These are phyloP conservation scores for Monopterus albus DNA, from an alignment of 2,113 vertebrate genomes.

Conservation along the genomic window DNA sequence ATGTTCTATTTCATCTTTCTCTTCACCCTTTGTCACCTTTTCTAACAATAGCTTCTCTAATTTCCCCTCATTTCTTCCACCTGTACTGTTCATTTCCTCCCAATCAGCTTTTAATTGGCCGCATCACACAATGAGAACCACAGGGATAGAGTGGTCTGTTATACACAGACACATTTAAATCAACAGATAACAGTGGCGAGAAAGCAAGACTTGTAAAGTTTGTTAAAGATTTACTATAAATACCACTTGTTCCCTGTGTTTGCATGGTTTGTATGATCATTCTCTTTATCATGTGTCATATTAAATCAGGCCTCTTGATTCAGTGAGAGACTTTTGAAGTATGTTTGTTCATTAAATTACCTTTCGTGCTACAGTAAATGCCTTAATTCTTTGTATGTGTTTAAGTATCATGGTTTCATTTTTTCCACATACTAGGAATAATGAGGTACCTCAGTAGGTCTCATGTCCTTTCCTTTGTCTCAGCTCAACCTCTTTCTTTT, in stretches of 20 bases:
- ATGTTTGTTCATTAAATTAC: not conserved
- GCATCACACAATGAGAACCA: constrained; percentile 12
- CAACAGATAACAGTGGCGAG: constrained; percentile 2
- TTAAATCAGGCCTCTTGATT: constrained; percentile 3
- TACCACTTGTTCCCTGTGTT: not conserved
- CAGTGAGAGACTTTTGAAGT: not conserved
- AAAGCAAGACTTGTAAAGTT: constrained; percentile 9
- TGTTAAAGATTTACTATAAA: constrained; percentile 26
- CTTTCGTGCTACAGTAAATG: not conserved
- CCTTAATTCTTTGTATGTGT: not conserved
- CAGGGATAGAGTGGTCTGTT: constrained; percentile 27
- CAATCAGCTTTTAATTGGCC: constrained; percentile 50
- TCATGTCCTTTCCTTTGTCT: not conserved
- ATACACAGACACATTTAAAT: not conserved
- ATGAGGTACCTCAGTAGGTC: not conserved
- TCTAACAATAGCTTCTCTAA: constrained; percentile 3
- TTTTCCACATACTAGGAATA: not conserved
- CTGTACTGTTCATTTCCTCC: constrained; percentile 32
- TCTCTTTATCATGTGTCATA: not conserved
- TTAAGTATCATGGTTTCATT: not conserved
- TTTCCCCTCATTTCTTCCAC: constrained; percentile 26
- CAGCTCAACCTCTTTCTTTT: constrained; percentile 9
- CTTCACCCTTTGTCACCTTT: not conserved
- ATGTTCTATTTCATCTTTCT: not conserved
- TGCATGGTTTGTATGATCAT: not conserved